A percentile compares a stretch with the other conserved stretches of the same genome.
These are phyloP conservation scores for Thereva unica DNA, from an alignment of 2,888 invertebrate genomes.

Conservation along the genomic window DNA sequence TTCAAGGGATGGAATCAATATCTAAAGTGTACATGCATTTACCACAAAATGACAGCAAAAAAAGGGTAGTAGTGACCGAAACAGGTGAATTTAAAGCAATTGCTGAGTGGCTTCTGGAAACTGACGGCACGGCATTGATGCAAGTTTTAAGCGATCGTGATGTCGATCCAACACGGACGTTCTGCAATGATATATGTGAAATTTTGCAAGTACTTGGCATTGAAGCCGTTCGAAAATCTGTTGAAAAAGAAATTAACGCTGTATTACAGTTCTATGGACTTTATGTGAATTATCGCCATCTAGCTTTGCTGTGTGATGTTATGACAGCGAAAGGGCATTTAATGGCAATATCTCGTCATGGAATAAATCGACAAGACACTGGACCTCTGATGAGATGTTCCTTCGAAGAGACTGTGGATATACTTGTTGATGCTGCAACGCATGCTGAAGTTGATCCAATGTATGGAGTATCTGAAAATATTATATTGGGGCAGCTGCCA, in stretches of 20 bases:
- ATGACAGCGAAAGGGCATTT: constrained; percentile 99
- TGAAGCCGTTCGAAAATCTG: constrained; percentile 98
- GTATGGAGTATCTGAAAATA: constrained; percentile 98
- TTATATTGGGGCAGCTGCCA: constrained; percentile 98
- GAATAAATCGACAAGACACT: constrained; percentile 97
- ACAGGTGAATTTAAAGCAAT: constrained; percentile 98
- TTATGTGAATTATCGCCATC: constrained; percentile 99
- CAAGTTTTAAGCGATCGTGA: constrained; percentile 95
- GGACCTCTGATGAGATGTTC: constrained; percentile 99
- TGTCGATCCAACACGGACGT: constrained; percentile 96
- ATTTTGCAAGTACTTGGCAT: constrained; percentile 98
- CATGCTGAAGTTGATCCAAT: constrained; percentile 99
- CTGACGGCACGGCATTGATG: constrained; percentile 98
- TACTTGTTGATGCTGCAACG: constrained; percentile 95
- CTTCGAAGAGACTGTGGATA: constrained; percentile 99
- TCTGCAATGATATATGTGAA: constrained; percentile 99
- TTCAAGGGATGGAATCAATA: constrained; percentile 97
- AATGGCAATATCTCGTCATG: constrained; percentile 99
- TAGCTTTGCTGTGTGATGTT: constrained; percentile 98
- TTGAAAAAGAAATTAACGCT: constrained; percentile 99
- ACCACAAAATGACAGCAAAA: constrained; percentile 97
- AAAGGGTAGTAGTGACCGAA: constrained; percentile 94
- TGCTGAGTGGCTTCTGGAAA: constrained; percentile 98
- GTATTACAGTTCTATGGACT: constrained; percentile 99
- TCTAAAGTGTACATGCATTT: constrained; percentile 99